Conservation (phyloP, 2,797 vertebrate genomes). For the Serranus cabrilla region DNA sequence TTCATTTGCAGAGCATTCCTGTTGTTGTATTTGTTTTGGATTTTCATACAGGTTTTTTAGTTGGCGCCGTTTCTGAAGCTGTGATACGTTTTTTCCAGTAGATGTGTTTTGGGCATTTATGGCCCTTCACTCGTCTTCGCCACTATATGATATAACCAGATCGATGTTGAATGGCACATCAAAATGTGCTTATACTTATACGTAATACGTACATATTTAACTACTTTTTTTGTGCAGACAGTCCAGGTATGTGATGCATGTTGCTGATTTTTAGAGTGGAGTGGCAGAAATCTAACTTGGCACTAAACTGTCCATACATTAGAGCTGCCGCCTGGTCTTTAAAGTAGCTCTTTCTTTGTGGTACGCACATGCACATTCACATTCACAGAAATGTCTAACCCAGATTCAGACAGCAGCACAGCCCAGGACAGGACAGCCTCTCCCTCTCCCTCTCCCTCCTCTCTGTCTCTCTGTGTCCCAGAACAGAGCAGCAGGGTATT, state of each 20-base stretch:
- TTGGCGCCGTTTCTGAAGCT: too few relatives aligned
- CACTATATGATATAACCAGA: too few relatives aligned
- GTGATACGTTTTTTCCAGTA: too few relatives aligned
- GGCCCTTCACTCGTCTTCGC: too few relatives aligned
- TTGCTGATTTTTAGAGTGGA: constrained; percentile 5
- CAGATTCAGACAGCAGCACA: constrained; percentile 56
- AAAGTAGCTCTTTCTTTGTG: constrained; percentile 2
- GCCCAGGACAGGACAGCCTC: constrained; percentile 52
- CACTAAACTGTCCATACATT: constrained; percentile 13
- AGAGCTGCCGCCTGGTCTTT: constrained; percentile 13
- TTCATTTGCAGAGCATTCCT: too few relatives aligned
- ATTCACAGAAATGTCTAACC: constrained; percentile 55
- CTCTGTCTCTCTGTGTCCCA: constrained; percentile 53
- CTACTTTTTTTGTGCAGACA: not conserved
- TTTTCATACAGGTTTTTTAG: too few relatives aligned
- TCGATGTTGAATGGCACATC: not conserved
- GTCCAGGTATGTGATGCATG: not conserved
- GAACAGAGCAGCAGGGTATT: constrained; percentile 70
- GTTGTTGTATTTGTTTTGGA: too few relatives aligned
- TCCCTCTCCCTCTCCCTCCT: constrained; percentile 15
- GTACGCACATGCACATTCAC: constrained; percentile 11
- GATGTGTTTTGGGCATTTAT: too few relatives aligned
- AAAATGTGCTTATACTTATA: constrained; percentile 16
- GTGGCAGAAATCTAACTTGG: not conserved
- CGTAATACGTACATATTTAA: constrained; percentile 9